Evolutionary conservation across 1,140 invertebrate species (phyloP).

Genomic region (Drosophila sp.): DNA sequence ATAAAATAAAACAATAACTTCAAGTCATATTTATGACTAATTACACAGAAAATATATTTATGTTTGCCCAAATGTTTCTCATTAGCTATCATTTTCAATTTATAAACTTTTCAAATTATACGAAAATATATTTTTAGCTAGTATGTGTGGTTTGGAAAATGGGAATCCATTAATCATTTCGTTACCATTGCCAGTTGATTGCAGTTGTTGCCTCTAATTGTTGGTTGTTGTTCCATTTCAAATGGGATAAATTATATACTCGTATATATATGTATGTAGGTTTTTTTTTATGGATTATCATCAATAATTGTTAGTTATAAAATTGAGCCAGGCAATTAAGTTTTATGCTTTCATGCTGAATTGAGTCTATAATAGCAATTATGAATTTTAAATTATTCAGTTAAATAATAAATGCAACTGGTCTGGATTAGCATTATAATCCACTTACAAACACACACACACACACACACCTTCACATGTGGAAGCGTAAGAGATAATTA

Average conservation of each 20-base stretch:
- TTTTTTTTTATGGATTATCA: slow-evolving; percentile 4
- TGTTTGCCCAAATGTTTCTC: background rate
- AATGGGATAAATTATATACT: background rate
- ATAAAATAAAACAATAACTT: background rate
- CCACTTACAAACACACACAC: background rate
- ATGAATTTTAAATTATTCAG: slow-evolving; percentile 6
- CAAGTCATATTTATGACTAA: background rate
- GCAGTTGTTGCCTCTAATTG: background rate
- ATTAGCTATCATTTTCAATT: background rate
- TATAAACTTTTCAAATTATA: slow-evolving; percentile 5
- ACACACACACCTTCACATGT: background rate
- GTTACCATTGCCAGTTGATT: background rate
- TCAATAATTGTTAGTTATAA: background rate
- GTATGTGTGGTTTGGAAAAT: background rate
- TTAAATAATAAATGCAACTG: background rate
- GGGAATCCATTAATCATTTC: slow-evolving; percentile 1
- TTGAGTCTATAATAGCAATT: slow-evolving; percentile 2
- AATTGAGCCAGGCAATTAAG: background rate
- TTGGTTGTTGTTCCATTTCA: background rate
- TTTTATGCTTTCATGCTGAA: background rate
- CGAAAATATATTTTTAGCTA: too few species aligned
- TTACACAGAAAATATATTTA: background rate
- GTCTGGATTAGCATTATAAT: background rate
- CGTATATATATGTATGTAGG: background rate
- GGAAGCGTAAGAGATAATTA: too few species aligned